These are phyloP conservation scores for Cyanistes caeruleus DNA, from an alignment of 2,113 vertebrate genomes.

Conservation along the genomic window DNA sequence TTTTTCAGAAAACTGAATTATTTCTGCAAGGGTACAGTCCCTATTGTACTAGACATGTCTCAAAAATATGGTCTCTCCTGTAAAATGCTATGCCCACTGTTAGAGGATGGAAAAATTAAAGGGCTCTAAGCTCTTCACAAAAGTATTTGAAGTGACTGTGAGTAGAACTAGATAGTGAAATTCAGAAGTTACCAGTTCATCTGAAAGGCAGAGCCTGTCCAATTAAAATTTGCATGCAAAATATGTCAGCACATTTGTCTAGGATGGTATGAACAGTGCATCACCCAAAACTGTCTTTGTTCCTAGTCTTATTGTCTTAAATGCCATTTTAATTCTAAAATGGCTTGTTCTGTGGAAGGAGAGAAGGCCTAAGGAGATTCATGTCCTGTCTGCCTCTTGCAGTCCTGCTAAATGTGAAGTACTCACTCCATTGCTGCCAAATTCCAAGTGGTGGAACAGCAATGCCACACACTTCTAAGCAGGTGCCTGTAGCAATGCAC, in stretches of 20 bases:
- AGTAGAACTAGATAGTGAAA: not conserved
- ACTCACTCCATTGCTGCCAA: not conserved
- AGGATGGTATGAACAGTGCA: not conserved
- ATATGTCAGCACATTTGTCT: too few relatives aligned
- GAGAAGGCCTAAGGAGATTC: not conserved
- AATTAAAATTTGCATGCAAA: not conserved
- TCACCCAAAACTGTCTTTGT: not conserved
- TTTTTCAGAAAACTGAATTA: constrained; percentile 6
- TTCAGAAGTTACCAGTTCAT: not conserved
- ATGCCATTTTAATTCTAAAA: not conserved
- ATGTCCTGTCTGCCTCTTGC: not conserved
- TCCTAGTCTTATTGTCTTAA: not conserved
- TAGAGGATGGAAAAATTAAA: not conserved
- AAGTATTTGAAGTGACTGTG: not conserved
- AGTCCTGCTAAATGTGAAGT: not conserved
- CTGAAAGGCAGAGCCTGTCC: not conserved
- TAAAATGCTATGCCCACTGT: not conserved
- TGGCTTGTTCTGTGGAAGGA: not conserved
- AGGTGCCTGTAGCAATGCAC: not conserved
- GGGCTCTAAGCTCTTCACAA: not conserved
- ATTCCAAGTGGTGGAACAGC: not conserved
- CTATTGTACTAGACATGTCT: not conserved
- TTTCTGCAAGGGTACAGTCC: not conserved
- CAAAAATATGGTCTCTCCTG: not conserved
- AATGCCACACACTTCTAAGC: not conserved